Evolutionary conservation across 2,113 vertebrate species (phyloP).

Genomic region (Suricata suricatta): DNA sequence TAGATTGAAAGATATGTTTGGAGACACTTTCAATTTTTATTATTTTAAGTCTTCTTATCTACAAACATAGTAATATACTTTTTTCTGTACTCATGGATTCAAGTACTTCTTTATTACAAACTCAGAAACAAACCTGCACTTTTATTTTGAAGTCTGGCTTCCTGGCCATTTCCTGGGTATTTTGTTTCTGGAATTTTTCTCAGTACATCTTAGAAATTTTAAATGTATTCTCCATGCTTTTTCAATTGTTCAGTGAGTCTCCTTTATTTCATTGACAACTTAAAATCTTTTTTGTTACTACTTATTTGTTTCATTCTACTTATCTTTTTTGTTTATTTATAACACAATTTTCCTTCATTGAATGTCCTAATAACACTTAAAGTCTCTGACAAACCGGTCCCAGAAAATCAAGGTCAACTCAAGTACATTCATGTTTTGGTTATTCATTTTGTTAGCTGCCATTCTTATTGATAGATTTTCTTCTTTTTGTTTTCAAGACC

Average conservation of each 20-base stretch:
- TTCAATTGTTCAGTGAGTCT: background rate
- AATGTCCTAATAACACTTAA: background rate
- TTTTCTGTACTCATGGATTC: background rate
- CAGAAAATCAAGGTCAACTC: background rate
- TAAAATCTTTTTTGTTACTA: background rate
- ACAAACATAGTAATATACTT: background rate
- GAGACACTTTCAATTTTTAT: background rate
- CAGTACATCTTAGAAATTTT: background rate
- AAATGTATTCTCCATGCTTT: background rate
- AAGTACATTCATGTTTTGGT: background rate
- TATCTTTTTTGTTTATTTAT: background rate
- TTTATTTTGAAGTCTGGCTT: background rate
- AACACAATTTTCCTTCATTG: background rate
- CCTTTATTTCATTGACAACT: background rate
- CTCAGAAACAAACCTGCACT: background rate
- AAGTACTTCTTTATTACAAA: background rate
- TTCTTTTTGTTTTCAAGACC: background rate
- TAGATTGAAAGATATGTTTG: background rate
- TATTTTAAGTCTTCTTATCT: background rate
- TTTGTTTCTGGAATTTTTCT: conserved; percentile 2
- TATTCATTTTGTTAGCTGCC: background rate
- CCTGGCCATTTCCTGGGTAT: background rate
- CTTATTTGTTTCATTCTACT: background rate
- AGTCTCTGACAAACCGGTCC: background rate
- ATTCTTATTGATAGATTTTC: background rate